Percentiles rank a stretch among this genome's conserved stretches.
These are phyloP conservation scores for Chauna torquata DNA, from an alignment of 2,113 vertebrate genomes.

Conservation along the genomic window DNA sequence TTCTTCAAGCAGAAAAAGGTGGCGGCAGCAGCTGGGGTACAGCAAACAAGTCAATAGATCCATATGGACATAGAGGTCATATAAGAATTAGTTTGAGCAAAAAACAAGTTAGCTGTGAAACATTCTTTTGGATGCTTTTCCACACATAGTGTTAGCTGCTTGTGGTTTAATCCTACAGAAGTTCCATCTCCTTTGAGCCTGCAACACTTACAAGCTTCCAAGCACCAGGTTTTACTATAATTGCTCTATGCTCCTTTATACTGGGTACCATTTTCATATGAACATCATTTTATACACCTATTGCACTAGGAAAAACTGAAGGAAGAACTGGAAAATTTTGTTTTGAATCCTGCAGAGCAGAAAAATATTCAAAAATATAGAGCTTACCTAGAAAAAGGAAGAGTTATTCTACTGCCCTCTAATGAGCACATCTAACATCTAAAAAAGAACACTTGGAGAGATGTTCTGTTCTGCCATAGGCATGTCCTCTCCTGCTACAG, in stretches of 20 bases:
- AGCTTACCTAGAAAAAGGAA: slow-evolving; percentile 57
- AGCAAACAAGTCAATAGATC: slow-evolving; percentile 9
- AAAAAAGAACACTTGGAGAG: neutral
- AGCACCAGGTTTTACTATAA: neutral
- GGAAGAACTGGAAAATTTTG: neutral
- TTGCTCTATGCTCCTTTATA: neutral
- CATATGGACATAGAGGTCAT: slow-evolving; percentile 26
- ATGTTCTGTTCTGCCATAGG: neutral
- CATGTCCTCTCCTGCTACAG: neutral
- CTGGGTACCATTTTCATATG: neutral
- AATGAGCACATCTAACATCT: slow-evolving; percentile 40
- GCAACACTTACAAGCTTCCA: neutral
- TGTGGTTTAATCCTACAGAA: neutral
- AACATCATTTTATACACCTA: neutral
- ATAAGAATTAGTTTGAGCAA: neutral
- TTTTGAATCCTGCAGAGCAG: neutral
- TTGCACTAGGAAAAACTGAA: neutral
- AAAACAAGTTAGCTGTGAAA: neutral
- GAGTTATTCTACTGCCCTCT: slow-evolving; percentile 64
- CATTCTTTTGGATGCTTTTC: neutral
- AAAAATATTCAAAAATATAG: slow-evolving; percentile 12
- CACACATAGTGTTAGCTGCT: neutral
- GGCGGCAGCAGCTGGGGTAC: neutral
- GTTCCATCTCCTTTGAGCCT: neutral
- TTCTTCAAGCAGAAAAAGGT: slow-evolving; percentile 17